Percentiles rank a stretch among this genome's conserved stretches.
phyloP scores from a whole-genome alignment of 2,797 vertebrate species.

The Taeniopygia guttata region DNA sequence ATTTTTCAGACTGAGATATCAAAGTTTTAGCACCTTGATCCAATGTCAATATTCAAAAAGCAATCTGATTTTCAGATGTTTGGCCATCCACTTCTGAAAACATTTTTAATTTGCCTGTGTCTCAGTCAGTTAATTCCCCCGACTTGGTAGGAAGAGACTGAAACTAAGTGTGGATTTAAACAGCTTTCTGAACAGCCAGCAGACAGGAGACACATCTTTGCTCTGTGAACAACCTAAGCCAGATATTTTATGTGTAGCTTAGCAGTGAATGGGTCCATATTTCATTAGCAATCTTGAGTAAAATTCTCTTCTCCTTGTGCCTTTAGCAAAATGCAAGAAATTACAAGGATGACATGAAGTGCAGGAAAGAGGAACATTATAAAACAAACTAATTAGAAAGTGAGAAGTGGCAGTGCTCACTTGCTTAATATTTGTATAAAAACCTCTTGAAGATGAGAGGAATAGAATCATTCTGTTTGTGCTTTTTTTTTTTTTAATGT shows the following conservation, averaged over 20 bases:
- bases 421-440: background rate
- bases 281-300: background rate
- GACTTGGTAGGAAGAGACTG: background rate
- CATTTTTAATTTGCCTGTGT: background rate
- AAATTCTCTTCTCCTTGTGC: background rate
- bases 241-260: background rate
- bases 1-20: background rate
- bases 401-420: background rate
- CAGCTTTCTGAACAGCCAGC: background rate
- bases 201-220: background rate
- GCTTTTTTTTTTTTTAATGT: background rate
- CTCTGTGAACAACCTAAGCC: background rate
- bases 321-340: conserved; percentile 23
- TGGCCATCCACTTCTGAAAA: background rate
- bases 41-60: background rate
- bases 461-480: background rate
- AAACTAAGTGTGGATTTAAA: background rate
- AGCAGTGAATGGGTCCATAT: background rate
- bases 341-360: background rate
- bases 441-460: background rate
- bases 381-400: conserved; percentile 20
- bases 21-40: background rate
- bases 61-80: background rate
- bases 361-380: background rate
- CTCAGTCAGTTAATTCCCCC: background rate